Evolutionary conservation across 2,888 invertebrate species (phyloP).

Genomic region (Yponomeuta evonymella): DNA sequence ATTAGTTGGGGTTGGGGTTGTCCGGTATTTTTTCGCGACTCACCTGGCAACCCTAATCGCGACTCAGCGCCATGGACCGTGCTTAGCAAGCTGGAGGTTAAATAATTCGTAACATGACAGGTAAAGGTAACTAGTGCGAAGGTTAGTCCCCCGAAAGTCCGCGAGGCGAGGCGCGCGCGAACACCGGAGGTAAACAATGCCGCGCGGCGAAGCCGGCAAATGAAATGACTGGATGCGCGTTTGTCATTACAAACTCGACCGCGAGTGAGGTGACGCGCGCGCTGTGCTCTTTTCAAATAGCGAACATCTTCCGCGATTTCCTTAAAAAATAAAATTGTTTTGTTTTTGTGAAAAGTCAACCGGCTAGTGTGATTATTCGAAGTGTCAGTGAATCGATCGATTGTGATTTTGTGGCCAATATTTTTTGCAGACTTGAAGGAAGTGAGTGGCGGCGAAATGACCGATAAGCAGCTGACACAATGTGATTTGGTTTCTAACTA

Average conservation of each 20-base stretch:
- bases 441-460: conserved; percentile 53
- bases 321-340: not conserved
- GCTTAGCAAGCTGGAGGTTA: not conserved
- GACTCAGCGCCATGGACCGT: too few species aligned
- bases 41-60: too few species aligned
- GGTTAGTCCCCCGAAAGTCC: not conserved
- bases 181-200: conserved; percentile 52
- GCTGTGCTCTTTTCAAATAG: conserved; percentile 23
- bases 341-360: conserved; percentile 25
- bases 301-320: conserved; percentile 24
- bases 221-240: conserved; percentile 55
- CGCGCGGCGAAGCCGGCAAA: conserved; percentile 31
- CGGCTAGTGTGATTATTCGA: conserved; percentile 26
- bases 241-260: conserved; percentile 66
- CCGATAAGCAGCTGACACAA: conserved; percentile 47
- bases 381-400: conserved; percentile 24
- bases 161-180: conserved; percentile 6
- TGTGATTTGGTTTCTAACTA: not conserved
- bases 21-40: too few species aligned
- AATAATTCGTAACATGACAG: not conserved
- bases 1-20: too few species aligned
- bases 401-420: conserved; percentile 31
- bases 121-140: not conserved
- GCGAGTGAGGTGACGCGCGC: conserved; percentile 40
- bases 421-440: conserved; percentile 41